phyloP scores from a whole-genome alignment of 2,797 vertebrate species.

The Micromesistius poutassou region DNA sequence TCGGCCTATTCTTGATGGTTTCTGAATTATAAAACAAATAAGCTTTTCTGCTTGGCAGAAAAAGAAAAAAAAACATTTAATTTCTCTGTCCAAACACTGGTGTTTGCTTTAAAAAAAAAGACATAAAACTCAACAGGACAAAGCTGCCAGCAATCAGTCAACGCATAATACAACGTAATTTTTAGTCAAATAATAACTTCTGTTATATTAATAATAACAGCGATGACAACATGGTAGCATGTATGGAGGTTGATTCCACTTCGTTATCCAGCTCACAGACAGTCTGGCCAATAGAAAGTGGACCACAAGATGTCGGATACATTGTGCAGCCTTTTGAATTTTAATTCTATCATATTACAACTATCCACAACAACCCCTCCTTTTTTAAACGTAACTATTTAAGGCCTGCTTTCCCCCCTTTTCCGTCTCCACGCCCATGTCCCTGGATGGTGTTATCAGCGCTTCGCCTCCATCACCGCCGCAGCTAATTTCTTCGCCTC shows the following conservation, averaged over 20 bases:
- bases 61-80: neutral
- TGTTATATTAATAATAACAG: neutral
- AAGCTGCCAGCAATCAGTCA: neutral
- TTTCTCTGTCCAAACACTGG: conserved; percentile 4
- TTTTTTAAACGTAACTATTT: conserved; percentile 18
- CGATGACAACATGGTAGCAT: neutral
- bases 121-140: neutral
- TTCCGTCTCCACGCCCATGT: conserved; percentile 43
- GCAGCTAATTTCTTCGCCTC: conserved; percentile 57
- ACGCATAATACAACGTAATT: neutral
- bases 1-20: conserved; percentile 3
- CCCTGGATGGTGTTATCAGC: conserved; percentile 52
- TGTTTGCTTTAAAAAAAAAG: neutral
- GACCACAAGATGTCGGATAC: neutral
- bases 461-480: conserved; percentile 40
- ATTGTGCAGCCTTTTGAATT: neutral
- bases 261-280: neutral
- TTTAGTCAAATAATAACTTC: conserved; percentile 3
- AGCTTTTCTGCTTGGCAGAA: neutral
- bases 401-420: conserved; percentile 22
- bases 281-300: neutral
- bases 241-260: neutral
- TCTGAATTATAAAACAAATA: neutral
- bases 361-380: neutral
- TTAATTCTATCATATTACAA: neutral